Base-by-base conservation (phyloP, 2,888 invertebrate species). In the Oegoconia quadripuncta region DNA sequence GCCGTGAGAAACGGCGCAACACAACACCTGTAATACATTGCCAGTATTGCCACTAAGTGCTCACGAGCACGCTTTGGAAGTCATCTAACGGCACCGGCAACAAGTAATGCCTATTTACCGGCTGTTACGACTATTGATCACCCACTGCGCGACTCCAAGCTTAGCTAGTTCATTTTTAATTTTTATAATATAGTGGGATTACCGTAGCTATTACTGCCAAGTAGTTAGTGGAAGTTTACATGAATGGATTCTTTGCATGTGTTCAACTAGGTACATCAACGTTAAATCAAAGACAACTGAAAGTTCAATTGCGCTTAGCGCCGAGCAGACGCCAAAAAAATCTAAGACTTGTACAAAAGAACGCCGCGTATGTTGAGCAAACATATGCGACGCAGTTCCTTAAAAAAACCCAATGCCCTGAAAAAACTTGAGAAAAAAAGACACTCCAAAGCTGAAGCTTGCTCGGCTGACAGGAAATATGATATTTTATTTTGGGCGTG, bases 401-500 rank as follows among this genome's bases (percentile, higher is more conserved):
- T 82, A 82, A 86, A 84, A n/a, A 84, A 84, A 80, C 70, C 39
- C 56, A 58, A 64, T 64, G 73, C 65, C 58, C 71, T 71, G 71
- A 76, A 76, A 76, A 78, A 75, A 74, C 60, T 55, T 34, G 29
- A 48, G 55, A 48, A 69, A 83, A 82, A 84, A 86, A 74, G 60
- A 59, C 79, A 77, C 81, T 83, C 73, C 56, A 82, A 75, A 64
- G 52, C 74, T 76, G 76, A 83, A 82, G 82, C 83, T 76, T 65
- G 79, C 65, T 60, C 72, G 73, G 52, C 76, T 79, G 80, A 82
- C 86, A 86, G 84, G 87, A 87, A 86, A 87, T 84, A 86, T 86
- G 87, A 87, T 87, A 87, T 86, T 87, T 87, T 86, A 87, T 86
- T 86, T 86, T 75, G 75, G 81, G 83, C 83, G 86, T 86, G 84